Percentiles rank a stretch among this genome's conserved stretches.
Evolutionary conservation across 1,140 invertebrate species (phyloP).

Genomic region (Ylistrum balloti): DNA sequence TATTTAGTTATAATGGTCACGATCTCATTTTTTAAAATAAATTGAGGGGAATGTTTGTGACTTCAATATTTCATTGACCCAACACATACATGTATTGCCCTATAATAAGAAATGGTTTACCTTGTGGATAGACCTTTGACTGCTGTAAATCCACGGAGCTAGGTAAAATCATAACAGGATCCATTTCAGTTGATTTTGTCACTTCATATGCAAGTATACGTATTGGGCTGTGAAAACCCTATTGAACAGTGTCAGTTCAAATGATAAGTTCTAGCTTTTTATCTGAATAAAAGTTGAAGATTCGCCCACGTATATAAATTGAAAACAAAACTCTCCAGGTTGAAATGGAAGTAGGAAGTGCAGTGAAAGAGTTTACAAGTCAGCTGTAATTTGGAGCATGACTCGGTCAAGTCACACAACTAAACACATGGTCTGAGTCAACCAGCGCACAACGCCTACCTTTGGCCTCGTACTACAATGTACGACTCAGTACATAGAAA

Average conservation of each 20-base stretch:
- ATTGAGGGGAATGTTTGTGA: too few relatives aligned
- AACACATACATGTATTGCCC: too few relatives aligned
- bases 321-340: background rate
- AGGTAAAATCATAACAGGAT: background rate
- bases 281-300: slow-evolving; percentile 11
- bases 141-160: background rate
- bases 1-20: too few relatives aligned
- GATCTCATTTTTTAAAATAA: too few relatives aligned
- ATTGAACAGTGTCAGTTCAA: background rate
- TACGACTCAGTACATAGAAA: slow-evolving; percentile 5
- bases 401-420: background rate
- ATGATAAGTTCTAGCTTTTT: background rate
- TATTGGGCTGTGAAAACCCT: background rate
- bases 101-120: background rate
- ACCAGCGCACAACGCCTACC: background rate
- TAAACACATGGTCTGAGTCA: slow-evolving; percentile 31
- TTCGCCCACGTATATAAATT: background rate
- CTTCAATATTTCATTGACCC: too few relatives aligned
- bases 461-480: background rate
- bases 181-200: background rate
- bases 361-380: background rate
- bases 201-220: background rate
- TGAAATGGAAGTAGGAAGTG: slow-evolving; percentile 22
- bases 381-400: background rate
- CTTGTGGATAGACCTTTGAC: background rate